Evolutionary conservation across 2,113 vertebrate genomes (phyloP).

Genomic region (Nycticryphes semicollaris): DNA sequence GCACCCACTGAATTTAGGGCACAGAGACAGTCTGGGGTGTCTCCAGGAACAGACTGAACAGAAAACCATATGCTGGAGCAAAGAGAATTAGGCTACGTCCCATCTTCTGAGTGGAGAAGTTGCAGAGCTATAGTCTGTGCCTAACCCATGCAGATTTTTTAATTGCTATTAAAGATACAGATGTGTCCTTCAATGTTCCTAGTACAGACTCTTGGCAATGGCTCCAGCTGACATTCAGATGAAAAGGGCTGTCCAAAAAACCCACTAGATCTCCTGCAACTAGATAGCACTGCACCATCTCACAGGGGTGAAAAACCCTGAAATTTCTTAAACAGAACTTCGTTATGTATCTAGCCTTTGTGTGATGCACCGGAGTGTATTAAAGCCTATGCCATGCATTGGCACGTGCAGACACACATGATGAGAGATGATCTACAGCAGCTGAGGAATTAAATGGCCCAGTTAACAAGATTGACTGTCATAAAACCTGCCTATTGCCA

Average conservation of each 20-base stretch:
- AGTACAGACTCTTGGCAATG: neutral
- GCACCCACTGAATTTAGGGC: neutral
- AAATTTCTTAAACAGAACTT: neutral
- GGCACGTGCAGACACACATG: neutral
- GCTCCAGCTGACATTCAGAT: neutral
- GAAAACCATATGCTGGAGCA: neutral
- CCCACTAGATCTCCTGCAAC: accelerated
- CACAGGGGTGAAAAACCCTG: neutral
- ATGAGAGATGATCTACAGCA: neutral
- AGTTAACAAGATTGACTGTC: neutral
- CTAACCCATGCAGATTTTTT: neutral
- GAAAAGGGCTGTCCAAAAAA: neutral
- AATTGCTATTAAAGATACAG: neutral
- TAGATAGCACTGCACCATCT: neutral
- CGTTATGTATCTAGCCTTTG: neutral
- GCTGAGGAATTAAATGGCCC: neutral
- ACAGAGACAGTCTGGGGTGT: neutral
- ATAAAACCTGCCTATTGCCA: neutral
- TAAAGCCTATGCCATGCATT: neutral
- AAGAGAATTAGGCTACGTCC: neutral
- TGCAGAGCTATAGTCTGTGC: neutral
- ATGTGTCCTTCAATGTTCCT: neutral
- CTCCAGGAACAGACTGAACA: neutral
- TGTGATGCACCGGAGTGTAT: neutral
- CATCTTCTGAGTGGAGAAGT: neutral